Base-by-base conservation (phyloP, 2,888 invertebrate species). In the Linnaemya tessellans region DNA sequence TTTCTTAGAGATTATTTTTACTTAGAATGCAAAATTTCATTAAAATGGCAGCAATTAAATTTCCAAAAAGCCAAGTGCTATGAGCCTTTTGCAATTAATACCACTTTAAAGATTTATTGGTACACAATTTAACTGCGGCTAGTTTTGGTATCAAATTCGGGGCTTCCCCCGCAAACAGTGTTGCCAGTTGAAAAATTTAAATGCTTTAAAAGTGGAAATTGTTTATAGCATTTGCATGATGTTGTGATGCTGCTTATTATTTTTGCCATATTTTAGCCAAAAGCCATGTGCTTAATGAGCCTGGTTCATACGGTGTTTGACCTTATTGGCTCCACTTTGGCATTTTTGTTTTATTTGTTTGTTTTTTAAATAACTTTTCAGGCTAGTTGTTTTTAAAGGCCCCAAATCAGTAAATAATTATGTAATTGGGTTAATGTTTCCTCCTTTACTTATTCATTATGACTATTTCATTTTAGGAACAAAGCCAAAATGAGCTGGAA, bases 381-480 rank as follows among this genome's bases (percentile, higher is more conserved):
- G 56, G 58, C 30, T 58, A 65, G 65, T 38, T 49, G 78, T 51
- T 73, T 71, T 15, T 25, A 64, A 38, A 56, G 62, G 62, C 62
- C 46, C 60, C 22, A 71, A 81, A 62, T 15, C 8, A 43, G 35
- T 35, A 78, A 68, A 58, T 78, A 56, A 46, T 3, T 64, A 64
- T 80, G 71, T 74, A 75, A 83, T 71, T 83, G 77, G 82, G 82
- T 83, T 83, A 82, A 82, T 77, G 77, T 71, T 71, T 70, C 64
- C 64, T 71, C 3, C 11, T 56, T 46, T 43, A n/a, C 30, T 67
- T 60, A 71, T 46, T 58, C 77, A 77, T 82, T 65, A 71, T 64
- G 71, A 75, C 70, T 68, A 82, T 65, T 70, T 56, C 35, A 35
- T 60, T 83, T 83, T 78, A 60, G 82, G 82, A 83, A 58, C 58